Evolutionary conservation across 2,888 invertebrate species (phyloP).

Genomic region (Nomada ferruginata): DNA sequence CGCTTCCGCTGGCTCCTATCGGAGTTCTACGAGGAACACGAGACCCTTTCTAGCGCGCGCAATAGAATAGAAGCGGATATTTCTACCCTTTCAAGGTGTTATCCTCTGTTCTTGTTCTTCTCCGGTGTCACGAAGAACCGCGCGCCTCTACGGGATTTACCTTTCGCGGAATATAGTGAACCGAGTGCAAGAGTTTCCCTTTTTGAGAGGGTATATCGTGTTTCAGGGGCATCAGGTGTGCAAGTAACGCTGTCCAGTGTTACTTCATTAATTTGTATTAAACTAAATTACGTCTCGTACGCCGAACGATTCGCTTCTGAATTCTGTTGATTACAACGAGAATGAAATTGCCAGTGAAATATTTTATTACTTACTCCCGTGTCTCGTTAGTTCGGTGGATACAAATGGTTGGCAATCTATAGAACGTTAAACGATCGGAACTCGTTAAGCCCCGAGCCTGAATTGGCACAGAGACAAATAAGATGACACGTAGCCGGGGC

Average conservation of each 20-base stretch:
- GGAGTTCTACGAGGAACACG: neutral
- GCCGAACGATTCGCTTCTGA: too few species aligned
- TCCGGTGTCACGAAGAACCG: neutral
- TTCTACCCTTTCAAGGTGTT: constrained; percentile 27
- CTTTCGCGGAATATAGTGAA: neutral
- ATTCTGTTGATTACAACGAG: too few species aligned
- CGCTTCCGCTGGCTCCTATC: neutral
- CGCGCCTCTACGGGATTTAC: neutral
- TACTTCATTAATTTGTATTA: too few species aligned
- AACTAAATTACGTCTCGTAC: too few species aligned
- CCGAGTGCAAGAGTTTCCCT: neutral
- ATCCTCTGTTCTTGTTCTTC: neutral
- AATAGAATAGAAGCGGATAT: constrained; percentile 21
- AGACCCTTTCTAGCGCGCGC: neutral
- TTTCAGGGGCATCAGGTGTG: too few species aligned
- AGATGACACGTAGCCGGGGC: constrained; percentile 28
- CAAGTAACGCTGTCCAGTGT: too few species aligned
- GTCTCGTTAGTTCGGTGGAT: too few species aligned
- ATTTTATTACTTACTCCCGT: too few species aligned
- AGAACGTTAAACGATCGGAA: constrained; percentile 1
- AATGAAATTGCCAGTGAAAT: too few species aligned
- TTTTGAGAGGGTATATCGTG: neutral
- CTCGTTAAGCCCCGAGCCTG: neutral
- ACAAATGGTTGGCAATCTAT: neutral
- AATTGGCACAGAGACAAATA: constrained; percentile 29